Percentiles rank a stretch among this genome's conserved stretches.
phyloP scores from a whole-genome alignment of 1,140 invertebrate genomes.

The Drosophila pectinifera region DNA sequence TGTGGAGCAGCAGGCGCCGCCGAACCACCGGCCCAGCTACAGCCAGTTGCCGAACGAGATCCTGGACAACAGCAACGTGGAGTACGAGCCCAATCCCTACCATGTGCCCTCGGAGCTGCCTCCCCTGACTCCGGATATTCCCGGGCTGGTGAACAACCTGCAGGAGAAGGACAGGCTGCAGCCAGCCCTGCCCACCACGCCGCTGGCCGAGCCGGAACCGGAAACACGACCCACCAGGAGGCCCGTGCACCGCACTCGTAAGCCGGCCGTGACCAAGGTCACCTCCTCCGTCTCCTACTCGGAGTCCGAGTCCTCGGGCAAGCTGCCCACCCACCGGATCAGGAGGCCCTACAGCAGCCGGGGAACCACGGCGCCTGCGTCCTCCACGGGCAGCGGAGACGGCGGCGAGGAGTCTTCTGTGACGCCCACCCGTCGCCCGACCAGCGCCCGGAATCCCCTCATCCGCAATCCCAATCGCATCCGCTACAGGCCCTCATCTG shows the following conservation, averaged over 20 bases:
- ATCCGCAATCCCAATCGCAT: slow-evolving; percentile 84
- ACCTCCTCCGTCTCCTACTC: slow-evolving; percentile 78
- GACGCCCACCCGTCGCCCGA: slow-evolving; percentile 85
- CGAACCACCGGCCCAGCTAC: slow-evolving; percentile 72
- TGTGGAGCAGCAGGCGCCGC: slow-evolving; percentile 52
- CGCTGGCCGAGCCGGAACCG: slow-evolving; percentile 67
- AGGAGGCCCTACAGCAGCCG: slow-evolving; percentile 68
- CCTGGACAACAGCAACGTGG: slow-evolving; percentile 68
- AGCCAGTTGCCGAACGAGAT: slow-evolving; percentile 73
- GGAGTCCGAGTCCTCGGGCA: slow-evolving; percentile 65
- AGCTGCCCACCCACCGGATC: slow-evolving; percentile 64
- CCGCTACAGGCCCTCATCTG: slow-evolving; percentile 78
- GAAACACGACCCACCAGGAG: slow-evolving; percentile 84
- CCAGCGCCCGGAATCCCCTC: slow-evolving; percentile 72
- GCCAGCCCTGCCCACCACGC: slow-evolving; percentile 60
- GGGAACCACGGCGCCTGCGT: slow-evolving; percentile 50
- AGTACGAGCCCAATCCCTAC: slow-evolving; percentile 82
- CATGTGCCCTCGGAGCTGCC: slow-evolving; percentile 85
- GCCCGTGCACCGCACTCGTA: slow-evolving; percentile 72
- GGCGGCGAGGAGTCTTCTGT: slow-evolving; percentile 68
- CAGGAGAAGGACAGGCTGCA: slow-evolving; percentile 85
- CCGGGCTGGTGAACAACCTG: slow-evolving; percentile 87
- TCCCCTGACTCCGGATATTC: slow-evolving; percentile 86
- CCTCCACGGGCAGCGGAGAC: slow-evolving; percentile 64
- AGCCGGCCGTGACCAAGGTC: slow-evolving; percentile 70